Evolutionary conservation across 2,888 invertebrate genomes (phyloP).

Genomic region (Diploptera punctata): DNA sequence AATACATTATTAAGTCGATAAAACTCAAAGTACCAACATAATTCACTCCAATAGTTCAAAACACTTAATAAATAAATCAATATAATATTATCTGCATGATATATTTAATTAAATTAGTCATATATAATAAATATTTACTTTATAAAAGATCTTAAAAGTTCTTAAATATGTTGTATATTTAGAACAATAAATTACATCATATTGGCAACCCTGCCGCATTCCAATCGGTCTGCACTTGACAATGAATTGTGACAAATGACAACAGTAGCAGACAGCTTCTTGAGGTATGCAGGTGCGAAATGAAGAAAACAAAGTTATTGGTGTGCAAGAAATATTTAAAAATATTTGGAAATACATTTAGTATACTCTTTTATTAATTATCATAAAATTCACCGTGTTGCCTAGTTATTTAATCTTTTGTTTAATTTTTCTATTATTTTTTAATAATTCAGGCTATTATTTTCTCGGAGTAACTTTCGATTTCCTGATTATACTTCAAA

Average conservation of each 20-base stretch:
- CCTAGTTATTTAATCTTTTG: background rate
- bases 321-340: background rate
- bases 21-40: too few species aligned
- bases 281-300: background rate
- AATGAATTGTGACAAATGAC: conserved; percentile 2
- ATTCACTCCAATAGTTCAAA: too few species aligned
- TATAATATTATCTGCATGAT: too few species aligned
- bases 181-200: too few species aligned
- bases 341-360: background rate
- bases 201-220: background rate
- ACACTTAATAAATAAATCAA: too few species aligned
- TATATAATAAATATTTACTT: too few species aligned
- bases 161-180: too few species aligned
- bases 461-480: background rate
- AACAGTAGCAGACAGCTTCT: background rate
- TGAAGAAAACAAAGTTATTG: background rate
- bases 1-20: too few species aligned
- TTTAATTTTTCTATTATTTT: background rate
- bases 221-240: background rate
- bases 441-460: background rate
- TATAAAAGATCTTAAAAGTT: too few species aligned
- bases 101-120: too few species aligned
- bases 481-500: background rate
- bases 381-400: too few species aligned
- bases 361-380: background rate